A percentile compares a stretch with the other conserved stretches of the same genome.
Conservation (phyloP, 2,797 vertebrate genomes). For the Prionace glauca region DNA sequence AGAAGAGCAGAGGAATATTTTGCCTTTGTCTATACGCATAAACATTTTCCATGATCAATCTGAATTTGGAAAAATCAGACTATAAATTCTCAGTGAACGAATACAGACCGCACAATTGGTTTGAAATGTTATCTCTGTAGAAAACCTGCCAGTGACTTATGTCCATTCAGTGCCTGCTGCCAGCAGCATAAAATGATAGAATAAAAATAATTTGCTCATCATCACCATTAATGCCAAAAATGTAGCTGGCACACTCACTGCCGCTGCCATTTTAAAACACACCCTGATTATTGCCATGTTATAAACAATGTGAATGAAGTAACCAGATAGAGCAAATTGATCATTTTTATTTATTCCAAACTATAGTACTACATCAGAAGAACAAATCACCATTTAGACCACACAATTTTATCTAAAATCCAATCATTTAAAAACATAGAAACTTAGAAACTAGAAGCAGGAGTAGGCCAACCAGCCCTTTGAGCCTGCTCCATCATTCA, state of each 20-base stretch:
- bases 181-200: background rate
- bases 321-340: background rate
- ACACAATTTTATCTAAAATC: background rate
- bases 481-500: too few relatives aligned
- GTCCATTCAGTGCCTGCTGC: too few relatives aligned
- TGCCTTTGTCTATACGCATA: background rate
- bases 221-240: background rate
- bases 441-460: too few relatives aligned
- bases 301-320: background rate
- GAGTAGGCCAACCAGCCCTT: too few relatives aligned
- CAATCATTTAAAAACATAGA: background rate
- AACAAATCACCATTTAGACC: background rate
- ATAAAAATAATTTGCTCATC: background rate
- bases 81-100: background rate
- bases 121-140: background rate
- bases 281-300: background rate
- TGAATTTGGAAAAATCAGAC: background rate
- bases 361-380: background rate
- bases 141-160: background rate
- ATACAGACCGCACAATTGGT: background rate
- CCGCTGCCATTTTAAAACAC: background rate
- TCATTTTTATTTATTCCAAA: too few relatives aligned
- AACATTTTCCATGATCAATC: background rate
- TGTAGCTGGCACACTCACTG: background rate
- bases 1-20: constrained; percentile 15